Evolutionary conservation across 1,140 invertebrate genomes (phyloP).

Genomic region (Hirudo medicinalis): DNA sequence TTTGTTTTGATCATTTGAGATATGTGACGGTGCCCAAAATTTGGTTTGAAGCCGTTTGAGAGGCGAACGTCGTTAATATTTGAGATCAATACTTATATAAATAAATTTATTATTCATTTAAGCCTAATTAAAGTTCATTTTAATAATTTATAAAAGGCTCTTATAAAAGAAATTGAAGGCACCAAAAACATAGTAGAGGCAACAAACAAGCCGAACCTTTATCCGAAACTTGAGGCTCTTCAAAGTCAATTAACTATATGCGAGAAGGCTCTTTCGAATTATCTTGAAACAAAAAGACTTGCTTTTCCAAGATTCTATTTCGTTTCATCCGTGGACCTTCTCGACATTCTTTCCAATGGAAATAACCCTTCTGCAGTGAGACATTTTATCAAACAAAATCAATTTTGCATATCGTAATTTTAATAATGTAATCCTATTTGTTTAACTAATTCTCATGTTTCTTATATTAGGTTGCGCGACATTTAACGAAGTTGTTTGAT

Average conservation of each 20-base stretch:
- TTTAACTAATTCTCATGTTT: background rate
- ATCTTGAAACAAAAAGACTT: constrained; percentile 87
- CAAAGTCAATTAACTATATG: constrained; percentile 75
- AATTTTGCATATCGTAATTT: no score
- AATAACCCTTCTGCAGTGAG: constrained; percentile 65
- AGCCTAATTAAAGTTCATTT: background rate
- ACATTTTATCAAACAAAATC: no score
- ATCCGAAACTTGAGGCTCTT: constrained; percentile 60
- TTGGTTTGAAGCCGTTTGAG: no score
- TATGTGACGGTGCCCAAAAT: no score
- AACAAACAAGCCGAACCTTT: constrained; percentile 70
- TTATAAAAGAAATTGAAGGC: constrained; percentile 40
- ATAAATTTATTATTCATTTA: no score
- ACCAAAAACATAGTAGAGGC: constrained; percentile 67
- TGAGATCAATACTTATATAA: no score
- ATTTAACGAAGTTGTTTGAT: constrained; percentile 89
- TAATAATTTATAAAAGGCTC: constrained; percentile 28
- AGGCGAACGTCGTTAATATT: no score
- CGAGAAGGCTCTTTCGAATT: constrained; percentile 89
- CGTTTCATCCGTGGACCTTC: constrained; percentile 84
- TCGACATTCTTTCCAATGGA: constrained; percentile 89
- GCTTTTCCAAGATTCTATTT: constrained; percentile 94
- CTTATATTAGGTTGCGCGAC: constrained; percentile 45
- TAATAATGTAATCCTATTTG: background rate
- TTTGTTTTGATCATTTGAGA: no score